A percentile compares a stretch with the other conserved stretches of the same genome.
These are phyloP conservation scores for Bombus pascuorum DNA, from an alignment of 1,140 invertebrate genomes.

Conservation along the genomic window DNA sequence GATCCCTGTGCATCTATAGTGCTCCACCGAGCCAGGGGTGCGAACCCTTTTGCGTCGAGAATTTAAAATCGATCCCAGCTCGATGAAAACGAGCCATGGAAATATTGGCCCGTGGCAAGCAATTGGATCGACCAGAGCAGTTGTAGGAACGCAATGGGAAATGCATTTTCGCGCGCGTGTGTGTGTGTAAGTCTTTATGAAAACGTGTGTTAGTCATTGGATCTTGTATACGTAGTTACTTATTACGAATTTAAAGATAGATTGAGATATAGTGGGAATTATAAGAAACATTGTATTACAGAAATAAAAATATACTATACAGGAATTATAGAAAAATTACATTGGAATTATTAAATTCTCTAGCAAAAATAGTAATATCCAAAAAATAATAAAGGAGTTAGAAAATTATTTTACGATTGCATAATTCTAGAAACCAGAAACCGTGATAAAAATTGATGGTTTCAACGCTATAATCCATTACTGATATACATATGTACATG, in stretches of 20 bases:
- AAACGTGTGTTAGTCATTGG: background rate
- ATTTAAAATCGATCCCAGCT: slow-evolving; percentile 72
- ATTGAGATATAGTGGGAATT: background rate
- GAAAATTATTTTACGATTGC: background rate
- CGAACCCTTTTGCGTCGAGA: slow-evolving; percentile 63
- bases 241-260: background rate
- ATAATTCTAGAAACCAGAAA: background rate
- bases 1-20: background rate
- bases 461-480: background rate
- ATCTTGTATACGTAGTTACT: background rate
- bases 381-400: background rate
- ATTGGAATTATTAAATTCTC: background rate
- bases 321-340: background rate
- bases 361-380: background rate
- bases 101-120: slow-evolving; percentile 3
- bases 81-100: slow-evolving; percentile 33
- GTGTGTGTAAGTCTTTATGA: background rate
- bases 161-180: background rate
- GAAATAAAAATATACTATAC: background rate
- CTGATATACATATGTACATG: background rate
- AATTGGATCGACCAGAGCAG: background rate
- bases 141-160: background rate
- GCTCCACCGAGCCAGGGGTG: slow-evolving; percentile 52
- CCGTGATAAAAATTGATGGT: background rate
- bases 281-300: background rate